phyloP scores from a whole-genome alignment of 2,888 invertebrate genomes.

The Epinotia bilunana region DNA sequence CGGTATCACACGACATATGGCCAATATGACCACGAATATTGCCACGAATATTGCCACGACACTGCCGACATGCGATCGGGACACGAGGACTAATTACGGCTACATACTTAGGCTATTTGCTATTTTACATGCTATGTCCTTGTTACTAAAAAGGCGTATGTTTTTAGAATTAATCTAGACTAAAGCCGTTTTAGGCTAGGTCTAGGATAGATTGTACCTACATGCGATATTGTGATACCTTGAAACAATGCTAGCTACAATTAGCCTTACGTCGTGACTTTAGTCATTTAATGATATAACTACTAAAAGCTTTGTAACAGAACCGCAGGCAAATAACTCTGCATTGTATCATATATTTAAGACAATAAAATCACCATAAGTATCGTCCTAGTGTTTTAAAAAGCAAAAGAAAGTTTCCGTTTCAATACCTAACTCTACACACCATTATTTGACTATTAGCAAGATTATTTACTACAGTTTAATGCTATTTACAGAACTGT shows the following conservation, averaged over 20 bases:
- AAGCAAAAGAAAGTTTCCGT: too few species aligned
- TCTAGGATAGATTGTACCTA: neutral
- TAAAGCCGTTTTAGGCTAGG: slow-evolving; percentile 3
- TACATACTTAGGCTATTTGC: slow-evolving; percentile 29
- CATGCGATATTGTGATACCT: slow-evolving; percentile 8
- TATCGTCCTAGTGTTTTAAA: too few species aligned
- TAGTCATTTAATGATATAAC: slow-evolving; percentile 2
- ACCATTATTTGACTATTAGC: too few species aligned
- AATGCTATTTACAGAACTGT: too few species aligned
- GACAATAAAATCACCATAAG: too few species aligned
- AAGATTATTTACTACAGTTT: too few species aligned
- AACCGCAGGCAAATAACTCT: neutral
- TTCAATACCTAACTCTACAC: too few species aligned
- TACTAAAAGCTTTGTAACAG: neutral
- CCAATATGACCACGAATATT: slow-evolving; percentile 64
- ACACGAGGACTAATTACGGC: slow-evolving; percentile 59
- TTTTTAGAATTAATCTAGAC: neutral
- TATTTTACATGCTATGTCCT: slow-evolving; percentile 18
- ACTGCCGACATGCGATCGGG: slow-evolving; percentile 70
- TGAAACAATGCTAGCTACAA: slow-evolving; percentile 1
- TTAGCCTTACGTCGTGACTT: neutral
- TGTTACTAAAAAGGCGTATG: slow-evolving; percentile 4
- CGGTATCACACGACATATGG: slow-evolving; percentile 83
- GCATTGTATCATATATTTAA: too few species aligned
- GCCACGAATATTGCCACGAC: slow-evolving; percentile 61